phyloP scores from a whole-genome alignment of 2,888 invertebrate genomes.

The Nudaria mundana region DNA sequence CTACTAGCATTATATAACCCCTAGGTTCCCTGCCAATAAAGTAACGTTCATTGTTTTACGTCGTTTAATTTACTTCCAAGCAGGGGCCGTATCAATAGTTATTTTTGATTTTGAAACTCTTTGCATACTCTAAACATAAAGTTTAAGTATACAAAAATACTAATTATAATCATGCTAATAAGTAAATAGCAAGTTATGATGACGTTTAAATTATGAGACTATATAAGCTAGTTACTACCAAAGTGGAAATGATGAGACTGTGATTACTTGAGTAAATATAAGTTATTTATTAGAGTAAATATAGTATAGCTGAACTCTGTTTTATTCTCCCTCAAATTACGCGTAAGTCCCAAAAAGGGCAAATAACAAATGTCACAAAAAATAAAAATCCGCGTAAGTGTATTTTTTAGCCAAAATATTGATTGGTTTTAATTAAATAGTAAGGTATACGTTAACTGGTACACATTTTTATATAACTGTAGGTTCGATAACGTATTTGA shows the following conservation, averaged over 20 bases:
- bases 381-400: too few species aligned
- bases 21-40: too few species aligned
- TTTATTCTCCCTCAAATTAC: not conserved
- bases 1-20: too few species aligned
- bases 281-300: conserved; percentile 1
- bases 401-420: not conserved
- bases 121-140: not conserved
- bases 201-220: not conserved
- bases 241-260: not conserved
- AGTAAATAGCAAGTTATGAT: too few species aligned
- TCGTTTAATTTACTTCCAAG: too few species aligned
- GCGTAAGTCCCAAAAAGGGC: not conserved
- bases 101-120: not conserved
- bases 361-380: too few species aligned
- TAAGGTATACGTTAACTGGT: not conserved
- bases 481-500: too few species aligned
- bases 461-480: not conserved
- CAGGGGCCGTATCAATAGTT: too few species aligned
- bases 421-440: not conserved
- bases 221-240: not conserved
- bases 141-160: not conserved
- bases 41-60: too few species aligned
- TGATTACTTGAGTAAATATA: conserved; percentile 4
- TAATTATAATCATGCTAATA: too few species aligned
- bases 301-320: not conserved